Percentiles rank a stretch among this genome's conserved stretches.
phyloP scores from a whole-genome alignment of 2,113 vertebrate genomes.

The Notechis scutatus region DNA sequence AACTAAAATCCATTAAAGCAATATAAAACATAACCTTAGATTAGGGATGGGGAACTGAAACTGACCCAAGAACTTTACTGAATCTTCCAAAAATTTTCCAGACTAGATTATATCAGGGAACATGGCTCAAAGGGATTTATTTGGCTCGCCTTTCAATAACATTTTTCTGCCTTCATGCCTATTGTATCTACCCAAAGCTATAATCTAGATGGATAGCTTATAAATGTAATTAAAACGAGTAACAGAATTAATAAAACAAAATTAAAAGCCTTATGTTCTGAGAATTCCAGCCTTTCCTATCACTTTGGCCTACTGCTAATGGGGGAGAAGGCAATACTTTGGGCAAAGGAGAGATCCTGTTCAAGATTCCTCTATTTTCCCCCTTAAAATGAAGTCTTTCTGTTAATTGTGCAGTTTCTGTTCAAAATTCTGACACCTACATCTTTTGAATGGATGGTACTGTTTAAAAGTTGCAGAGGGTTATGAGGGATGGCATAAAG shows the following conservation, averaged over 20 bases:
- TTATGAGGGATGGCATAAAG: slow-evolving; percentile 15
- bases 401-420: not conserved
- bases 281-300: not conserved
- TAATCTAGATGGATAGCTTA: not conserved
- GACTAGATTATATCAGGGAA: not conserved
- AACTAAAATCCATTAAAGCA: not conserved
- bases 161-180: not conserved
- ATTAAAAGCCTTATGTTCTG: not conserved
- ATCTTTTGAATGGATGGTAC: not conserved
- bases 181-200: not conserved
- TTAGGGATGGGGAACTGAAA: not conserved
- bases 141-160: not conserved
- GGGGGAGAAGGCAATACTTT: not conserved
- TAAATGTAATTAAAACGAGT: not conserved
- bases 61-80: not conserved
- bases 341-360: not conserved
- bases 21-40: not conserved
- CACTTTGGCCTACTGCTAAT: not conserved
- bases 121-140: not conserved
- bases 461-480: not conserved
- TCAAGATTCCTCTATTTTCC: not conserved
- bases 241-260: not conserved
- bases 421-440: not conserved
- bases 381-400: not conserved
- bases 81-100: not conserved